A percentile compares a stretch with the other conserved stretches of the same genome.
phyloP scores from a whole-genome alignment of 2,888 invertebrate species.

The Eristalis arbustorum region DNA sequence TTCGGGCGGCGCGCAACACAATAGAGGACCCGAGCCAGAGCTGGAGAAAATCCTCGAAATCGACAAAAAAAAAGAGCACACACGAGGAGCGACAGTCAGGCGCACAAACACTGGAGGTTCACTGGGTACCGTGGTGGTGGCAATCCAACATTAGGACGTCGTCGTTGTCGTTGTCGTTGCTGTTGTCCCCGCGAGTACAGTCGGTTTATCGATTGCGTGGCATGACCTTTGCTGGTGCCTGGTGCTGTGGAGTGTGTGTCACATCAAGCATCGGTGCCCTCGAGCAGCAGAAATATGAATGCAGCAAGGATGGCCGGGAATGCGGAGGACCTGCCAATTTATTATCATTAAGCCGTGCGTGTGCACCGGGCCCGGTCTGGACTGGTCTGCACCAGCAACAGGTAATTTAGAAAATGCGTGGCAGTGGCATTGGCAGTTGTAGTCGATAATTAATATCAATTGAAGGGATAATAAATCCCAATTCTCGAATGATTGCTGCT shows the following conservation, averaged over 20 bases:
- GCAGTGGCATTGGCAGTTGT: not conserved
- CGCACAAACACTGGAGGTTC: not conserved
- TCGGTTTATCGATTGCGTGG: constrained; percentile 60
- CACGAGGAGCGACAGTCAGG: not conserved
- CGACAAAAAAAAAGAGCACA: too few relatives aligned
- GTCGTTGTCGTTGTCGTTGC: not conserved
- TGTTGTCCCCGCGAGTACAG: constrained; percentile 21
- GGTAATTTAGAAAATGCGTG: constrained; percentile 39
- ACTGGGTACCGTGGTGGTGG: too few relatives aligned
- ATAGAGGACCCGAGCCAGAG: not conserved
- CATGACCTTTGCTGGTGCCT: constrained; percentile 50
- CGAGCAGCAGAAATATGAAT: constrained; percentile 26
- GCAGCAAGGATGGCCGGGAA: not conserved
- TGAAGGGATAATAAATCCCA: constrained; percentile 18
- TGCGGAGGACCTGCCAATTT: constrained; percentile 42
- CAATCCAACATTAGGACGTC: constrained; percentile 16
- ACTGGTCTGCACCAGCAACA: constrained; percentile 8
- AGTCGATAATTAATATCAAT: constrained; percentile 39
- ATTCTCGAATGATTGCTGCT: constrained; percentile 32
- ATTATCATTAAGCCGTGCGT: constrained; percentile 25
- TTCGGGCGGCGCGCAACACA: not conserved
- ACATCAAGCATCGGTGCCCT: constrained; percentile 41
- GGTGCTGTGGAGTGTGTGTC: constrained; percentile 3
- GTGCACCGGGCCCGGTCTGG: too few relatives aligned
- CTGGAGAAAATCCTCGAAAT: not conserved